Percentiles rank a stretch among this genome's conserved stretches.
Evolutionary conservation across 2,797 vertebrate genomes (phyloP).

Genomic region (Crocodylus rhombifer): DNA sequence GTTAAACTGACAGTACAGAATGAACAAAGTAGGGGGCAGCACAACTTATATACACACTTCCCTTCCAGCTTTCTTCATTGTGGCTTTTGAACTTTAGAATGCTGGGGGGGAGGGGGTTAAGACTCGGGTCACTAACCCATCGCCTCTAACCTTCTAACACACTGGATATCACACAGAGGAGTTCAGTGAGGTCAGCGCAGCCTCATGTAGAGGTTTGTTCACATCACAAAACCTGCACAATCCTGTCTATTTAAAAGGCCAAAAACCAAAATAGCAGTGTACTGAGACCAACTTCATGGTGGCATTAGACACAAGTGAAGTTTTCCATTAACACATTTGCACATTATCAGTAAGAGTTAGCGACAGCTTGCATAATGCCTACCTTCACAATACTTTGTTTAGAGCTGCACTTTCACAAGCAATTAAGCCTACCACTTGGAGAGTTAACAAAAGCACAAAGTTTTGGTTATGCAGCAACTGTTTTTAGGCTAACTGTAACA

Average conservation of each 20-base stretch:
- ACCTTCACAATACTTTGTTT: constrained; percentile 1
- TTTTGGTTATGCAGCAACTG: not conserved
- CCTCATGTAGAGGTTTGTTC: not conserved
- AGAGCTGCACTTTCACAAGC: constrained; percentile 8
- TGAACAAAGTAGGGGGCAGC: not conserved
- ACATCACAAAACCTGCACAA: not conserved
- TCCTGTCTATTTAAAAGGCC: not conserved
- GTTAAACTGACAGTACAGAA: constrained; percentile 36
- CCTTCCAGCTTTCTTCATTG: not conserved
- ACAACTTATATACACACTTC: not conserved
- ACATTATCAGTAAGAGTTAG: accelerated
- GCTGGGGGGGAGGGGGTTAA: not conserved
- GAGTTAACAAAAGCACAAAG: constrained; percentile 41
- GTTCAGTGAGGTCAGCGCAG: not conserved
- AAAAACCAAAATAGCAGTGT: not conserved
- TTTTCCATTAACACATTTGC: not conserved
- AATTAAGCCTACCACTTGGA: not conserved
- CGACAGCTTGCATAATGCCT: not conserved
- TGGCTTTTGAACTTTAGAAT: not conserved
- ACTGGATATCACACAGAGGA: not conserved
- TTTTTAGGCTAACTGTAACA: constrained; percentile 30
- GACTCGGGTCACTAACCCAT: not conserved
- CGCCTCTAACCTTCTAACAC: not conserved
- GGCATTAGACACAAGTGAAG: not conserved
- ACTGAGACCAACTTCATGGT: not conserved